Percentiles rank a stretch among this genome's conserved stretches.
Conservation (phyloP, 1,140 invertebrate genomes). For the Drosophila teissieri region DNA sequence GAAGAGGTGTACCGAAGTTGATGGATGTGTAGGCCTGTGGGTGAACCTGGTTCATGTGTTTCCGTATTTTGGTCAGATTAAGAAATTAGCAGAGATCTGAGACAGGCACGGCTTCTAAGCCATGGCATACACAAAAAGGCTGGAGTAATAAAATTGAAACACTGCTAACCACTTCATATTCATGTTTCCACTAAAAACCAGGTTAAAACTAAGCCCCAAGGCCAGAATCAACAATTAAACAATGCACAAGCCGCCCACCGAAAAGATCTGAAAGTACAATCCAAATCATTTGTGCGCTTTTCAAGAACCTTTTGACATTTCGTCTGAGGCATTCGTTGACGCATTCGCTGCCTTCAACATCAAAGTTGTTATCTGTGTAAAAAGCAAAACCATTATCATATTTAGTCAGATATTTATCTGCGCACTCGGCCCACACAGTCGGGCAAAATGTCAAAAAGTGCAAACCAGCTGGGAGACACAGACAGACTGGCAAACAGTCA, state of each 20-base stretch:
- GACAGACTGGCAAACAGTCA: slow-evolving; percentile 26
- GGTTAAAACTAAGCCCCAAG: background rate
- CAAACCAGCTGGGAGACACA: slow-evolving; percentile 36
- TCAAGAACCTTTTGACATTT: slow-evolving; percentile 60
- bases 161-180: background rate
- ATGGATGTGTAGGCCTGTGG: slow-evolving; percentile 18
- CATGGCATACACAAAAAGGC: too few relatives aligned
- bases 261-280: background rate
- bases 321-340: background rate
- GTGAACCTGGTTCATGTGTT: background rate
- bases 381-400: slow-evolving; percentile 54
- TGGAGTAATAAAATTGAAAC: background rate
- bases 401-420: slow-evolving; percentile 58
- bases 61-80: background rate
- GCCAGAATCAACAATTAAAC: background rate
- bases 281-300: background rate
- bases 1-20: slow-evolving; percentile 26
- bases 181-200: background rate
- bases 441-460: slow-evolving; percentile 65
- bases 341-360: slow-evolving; percentile 18
- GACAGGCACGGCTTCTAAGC: background rate
- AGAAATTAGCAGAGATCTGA: background rate
- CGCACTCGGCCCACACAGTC: slow-evolving; percentile 31
- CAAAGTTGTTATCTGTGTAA: slow-evolving; percentile 21
- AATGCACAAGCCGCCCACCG: slow-evolving; percentile 4